Evolutionary conservation across 2,113 vertebrate genomes (phyloP), one percentile per base, ranked within the genome.

Genomic region (Mirounga angustirostris): DNA sequence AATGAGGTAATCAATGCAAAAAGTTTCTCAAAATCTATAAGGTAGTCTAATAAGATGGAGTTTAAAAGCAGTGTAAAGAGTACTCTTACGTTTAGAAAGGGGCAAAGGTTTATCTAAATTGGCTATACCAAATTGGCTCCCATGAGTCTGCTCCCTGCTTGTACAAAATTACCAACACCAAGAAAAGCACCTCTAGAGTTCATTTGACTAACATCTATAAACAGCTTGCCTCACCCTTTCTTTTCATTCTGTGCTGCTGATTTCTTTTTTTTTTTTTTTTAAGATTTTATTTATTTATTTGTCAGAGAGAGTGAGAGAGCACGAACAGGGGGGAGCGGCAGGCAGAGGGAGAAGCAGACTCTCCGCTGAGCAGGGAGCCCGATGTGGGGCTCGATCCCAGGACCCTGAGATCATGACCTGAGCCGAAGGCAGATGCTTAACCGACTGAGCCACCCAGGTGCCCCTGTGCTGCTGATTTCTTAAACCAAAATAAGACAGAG

Each of bases 21-120:
- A 80, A 97, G 54, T 78, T 96, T 58, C 82, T 97, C 89, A 93
- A 97, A 96, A 87, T 80, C 56, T 84, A 3, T 15, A 76, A 95
- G 33, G 84, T 54, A 36, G 54, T 30, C 56, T 90, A 93, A 65
- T 65, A 89, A 24, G 7, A 80, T 14, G 56, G 43, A 69, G 50
- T 88, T 36, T 95, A 86, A 92, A 94, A 83, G 56, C 65, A 63
- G 15, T 28, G 50, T 71, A 76, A 56, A 0, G 4, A 69, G 91
- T n/a, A 52, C 56, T 88, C 28, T 7, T 96, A 63, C 50, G 43
- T 67, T 94, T 94, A 2, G 84, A 82, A 84, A 69, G 40, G 43
- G 18, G 61, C 36, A 74, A 67, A 9, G 12, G 15, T 85, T 43
- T 65, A 78, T 22, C 80, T 91, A 85, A 89, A 26, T 52, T 14